phyloP scores from a whole-genome alignment of 2,888 invertebrate genomes.

The Calephelis perditalis region DNA sequence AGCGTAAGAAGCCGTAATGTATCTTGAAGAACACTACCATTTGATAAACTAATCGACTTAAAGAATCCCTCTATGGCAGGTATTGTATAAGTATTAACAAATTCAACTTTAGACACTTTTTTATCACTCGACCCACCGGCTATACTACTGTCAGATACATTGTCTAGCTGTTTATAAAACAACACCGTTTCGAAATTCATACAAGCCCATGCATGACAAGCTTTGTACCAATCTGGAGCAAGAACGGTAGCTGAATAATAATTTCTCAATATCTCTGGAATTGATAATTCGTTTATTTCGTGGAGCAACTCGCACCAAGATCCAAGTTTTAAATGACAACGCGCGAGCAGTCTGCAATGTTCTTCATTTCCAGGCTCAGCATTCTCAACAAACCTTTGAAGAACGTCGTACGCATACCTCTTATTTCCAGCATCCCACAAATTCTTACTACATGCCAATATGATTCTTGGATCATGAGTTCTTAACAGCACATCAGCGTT shows the following conservation, averaged over 20 bases:
- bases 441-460: slow-evolving; percentile 97
- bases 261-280: slow-evolving; percentile 85
- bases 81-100: slow-evolving; percentile 83
- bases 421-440: slow-evolving; percentile 92
- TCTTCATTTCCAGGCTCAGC: slow-evolving; percentile 71
- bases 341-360: slow-evolving; percentile 79
- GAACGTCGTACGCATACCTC: slow-evolving; percentile 85
- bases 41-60: slow-evolving; percentile 93
- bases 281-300: slow-evolving; percentile 88
- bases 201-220: slow-evolving; percentile 98
- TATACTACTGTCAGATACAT: slow-evolving; percentile 61
- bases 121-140: slow-evolving; percentile 65
- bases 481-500: slow-evolving; percentile 84
- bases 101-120: slow-evolving; percentile 61
- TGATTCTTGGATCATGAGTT: slow-evolving; percentile 88
- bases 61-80: slow-evolving; percentile 97
- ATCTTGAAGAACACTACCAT: slow-evolving; percentile 96
- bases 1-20: slow-evolving; percentile 94
- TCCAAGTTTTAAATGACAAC: slow-evolving; percentile 95
- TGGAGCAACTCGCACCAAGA: slow-evolving; percentile 95
- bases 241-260: slow-evolving; percentile 90
- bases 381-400: slow-evolving; percentile 86
- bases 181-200: slow-evolving; percentile 97
- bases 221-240: slow-evolving; percentile 95
- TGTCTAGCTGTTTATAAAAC: slow-evolving; percentile 77